Base-by-base conservation (phyloP, 2,797 vertebrate genomes). In the Bryconaethiops microstoma region DNA sequence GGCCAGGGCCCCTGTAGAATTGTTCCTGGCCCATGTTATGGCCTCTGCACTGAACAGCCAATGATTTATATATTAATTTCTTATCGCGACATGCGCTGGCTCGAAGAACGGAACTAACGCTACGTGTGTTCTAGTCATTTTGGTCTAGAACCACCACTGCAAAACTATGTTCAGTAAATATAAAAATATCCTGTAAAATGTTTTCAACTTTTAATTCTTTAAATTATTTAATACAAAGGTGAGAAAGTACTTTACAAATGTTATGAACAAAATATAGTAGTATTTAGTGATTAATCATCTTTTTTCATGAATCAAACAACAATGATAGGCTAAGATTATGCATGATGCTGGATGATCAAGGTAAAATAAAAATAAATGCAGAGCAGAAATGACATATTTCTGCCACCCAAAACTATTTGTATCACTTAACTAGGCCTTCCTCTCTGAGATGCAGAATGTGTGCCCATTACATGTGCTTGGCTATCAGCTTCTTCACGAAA, bases 391-490 rank as follows among this genome's bases (percentile, higher is more conserved):
- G 29, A 29, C 29, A 29, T 29, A 29, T 29, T 29, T 29, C 29
- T 29, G 29, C 3, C 29, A 29, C 1, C 29, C 29, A 29, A 29
- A 29, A 3, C 29, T 29, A 73, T 40, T 73, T 10, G 39, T 60
- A 76, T 76, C 25, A 63, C 64, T 81, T 70, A 70, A 64, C 78
- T 76, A 21, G 52, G 73, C 17, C 73, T 81, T 76, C 64, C 72
- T 75, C 40, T 75, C 52, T 81, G 40, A 69, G 73, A 68, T 70
- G 54, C 59, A 82, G 59, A 77, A 77, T 59, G 75, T 82, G 25
- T 29, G 29, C 52, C 69, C 23, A 55, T 45, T 13, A 25, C 35
- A 82, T 77, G 42, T 39, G 7, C 35, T 76, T 29, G 29, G 29
- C 29, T 3, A 29, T n/a, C n/a, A n/a, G n/a, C n/a, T n/a, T n/a